Evolutionary conservation across 2,888 invertebrate species (phyloP), one percentile per base, ranked within the genome.

Genomic region (Biston betularia): DNA sequence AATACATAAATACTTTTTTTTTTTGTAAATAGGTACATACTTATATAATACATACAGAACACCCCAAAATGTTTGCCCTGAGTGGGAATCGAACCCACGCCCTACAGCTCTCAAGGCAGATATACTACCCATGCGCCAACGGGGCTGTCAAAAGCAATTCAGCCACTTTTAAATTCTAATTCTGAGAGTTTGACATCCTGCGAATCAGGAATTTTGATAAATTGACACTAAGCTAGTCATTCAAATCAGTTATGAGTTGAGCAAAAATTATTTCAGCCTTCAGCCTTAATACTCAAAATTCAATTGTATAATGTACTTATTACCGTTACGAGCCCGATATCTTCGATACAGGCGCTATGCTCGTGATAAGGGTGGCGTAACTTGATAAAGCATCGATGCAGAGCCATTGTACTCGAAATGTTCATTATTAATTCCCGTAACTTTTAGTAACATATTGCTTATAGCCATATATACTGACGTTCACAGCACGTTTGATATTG

Each of bases 341-440:
- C 65, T 63, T 42, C 15, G 60, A 68, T 60, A 70, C 58, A 52
- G 33, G 58, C 42, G 58, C 24, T 11, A 24, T 53, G 10, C 45
- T 66, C 61, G 49, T 60, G 78, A 78, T 77, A 75, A 65, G 62
- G 53, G 60, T 71, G 63, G 58, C 65, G 63, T 53, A 69, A 67
- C 58, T 54, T 66, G 75, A 75, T 77, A 78, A 75, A 69, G 10
- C 58, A 14, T 46, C 15, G 46, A 63, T 53, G 45, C 57, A 40
- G 34, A 58, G 52, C 46, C 38, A 46, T 58, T 63, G 63, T 58
- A 58, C 63, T 63, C 40, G 11, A 52, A 52, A 57, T 33, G 33
- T 46, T 58, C 14, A 46, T 40, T 53, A 58, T 15, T 11, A 55
- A 50, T 52, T 52, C 35, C 14, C 11, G 24, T 52, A 57, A 52